Percentiles rank a stretch among this genome's conserved stretches.
These are phyloP conservation scores for Galeopterus variegatus DNA, from an alignment of 2,113 vertebrate species.

Conservation along the genomic window DNA sequence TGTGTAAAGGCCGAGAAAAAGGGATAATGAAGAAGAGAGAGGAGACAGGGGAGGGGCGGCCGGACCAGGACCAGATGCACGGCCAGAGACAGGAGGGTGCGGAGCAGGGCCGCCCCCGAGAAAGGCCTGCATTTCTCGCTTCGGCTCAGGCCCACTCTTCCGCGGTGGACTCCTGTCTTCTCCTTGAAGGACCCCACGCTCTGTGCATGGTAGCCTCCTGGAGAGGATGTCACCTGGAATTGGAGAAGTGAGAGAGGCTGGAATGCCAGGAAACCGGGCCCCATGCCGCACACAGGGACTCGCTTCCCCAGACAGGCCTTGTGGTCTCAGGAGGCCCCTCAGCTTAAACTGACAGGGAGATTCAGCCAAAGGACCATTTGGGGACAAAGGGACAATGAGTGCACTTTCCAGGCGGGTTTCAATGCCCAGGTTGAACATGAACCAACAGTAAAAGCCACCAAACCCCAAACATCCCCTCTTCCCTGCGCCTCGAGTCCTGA, in stretches of 20 bases:
- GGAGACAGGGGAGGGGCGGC: constrained; percentile 27
- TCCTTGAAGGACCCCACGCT: constrained; percentile 75
- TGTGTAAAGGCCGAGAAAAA: constrained; percentile 4
- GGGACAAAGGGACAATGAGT: too few species aligned
- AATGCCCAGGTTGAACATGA: too few species aligned
- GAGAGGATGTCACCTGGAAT: constrained; percentile 68
- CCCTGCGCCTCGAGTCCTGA: accelerated
- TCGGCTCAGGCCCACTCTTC: constrained; percentile 67
- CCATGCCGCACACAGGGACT: accelerated
- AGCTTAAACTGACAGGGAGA: neutral
- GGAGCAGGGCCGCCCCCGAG: neutral
- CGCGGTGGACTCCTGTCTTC: constrained; percentile 5
- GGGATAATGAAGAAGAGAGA: neutral
- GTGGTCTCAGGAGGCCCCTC: accelerated
- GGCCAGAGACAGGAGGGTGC: constrained; percentile 28
- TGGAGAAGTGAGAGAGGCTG: neutral
- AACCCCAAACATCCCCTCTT: accelerated
- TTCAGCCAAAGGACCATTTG: accelerated
- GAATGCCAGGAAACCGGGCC: neutral
- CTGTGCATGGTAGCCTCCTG: constrained; percentile 25
- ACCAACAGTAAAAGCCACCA: accelerated
- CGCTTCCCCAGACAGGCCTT: neutral
- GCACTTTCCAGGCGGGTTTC: neutral
- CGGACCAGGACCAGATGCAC: neutral
- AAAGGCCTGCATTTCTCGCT: constrained; percentile 13